phyloP scores from a whole-genome alignment of 2,888 invertebrate species.

The Myopa tessellatipennis region DNA sequence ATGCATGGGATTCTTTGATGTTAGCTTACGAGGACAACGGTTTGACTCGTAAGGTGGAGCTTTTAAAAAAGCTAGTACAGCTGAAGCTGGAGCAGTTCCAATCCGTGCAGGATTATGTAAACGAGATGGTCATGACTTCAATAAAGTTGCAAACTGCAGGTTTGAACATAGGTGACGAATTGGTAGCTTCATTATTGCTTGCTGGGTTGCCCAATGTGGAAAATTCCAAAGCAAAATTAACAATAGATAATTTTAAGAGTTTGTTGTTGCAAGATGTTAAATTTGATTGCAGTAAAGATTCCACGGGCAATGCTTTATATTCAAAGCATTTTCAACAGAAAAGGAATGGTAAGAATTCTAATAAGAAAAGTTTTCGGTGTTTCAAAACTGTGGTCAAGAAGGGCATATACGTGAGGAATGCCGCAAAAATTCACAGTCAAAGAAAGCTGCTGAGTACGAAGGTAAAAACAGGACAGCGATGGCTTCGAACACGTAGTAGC shows the following conservation, averaged over 20 bases:
- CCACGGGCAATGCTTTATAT: conserved; percentile 20
- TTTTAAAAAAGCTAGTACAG: conserved; percentile 44
- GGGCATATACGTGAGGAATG: conserved; percentile 28
- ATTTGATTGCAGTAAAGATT: conserved; percentile 23
- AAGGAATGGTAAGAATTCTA: not conserved
- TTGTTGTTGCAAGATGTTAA: conserved; percentile 43
- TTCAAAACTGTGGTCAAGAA: conserved; percentile 40
- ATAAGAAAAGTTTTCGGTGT: conserved; percentile 19
- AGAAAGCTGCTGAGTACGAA: not conserved
- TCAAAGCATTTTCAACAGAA: conserved; percentile 27
- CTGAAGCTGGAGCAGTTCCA: conserved; percentile 40
- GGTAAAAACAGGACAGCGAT: conserved; percentile 14
- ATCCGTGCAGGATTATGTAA: conserved; percentile 45
- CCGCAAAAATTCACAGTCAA: not conserved
- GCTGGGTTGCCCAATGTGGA: conserved; percentile 41
- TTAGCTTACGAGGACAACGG: conserved; percentile 47
- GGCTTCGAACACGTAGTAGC: not conserved
- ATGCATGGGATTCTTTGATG: conserved; percentile 47
- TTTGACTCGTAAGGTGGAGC: conserved; percentile 42
- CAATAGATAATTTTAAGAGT: conserved; percentile 27
- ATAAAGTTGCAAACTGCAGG: conserved; percentile 44
- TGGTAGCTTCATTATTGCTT: conserved; percentile 44
- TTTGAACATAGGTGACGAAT: conserved; percentile 46
- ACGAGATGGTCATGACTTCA: conserved; percentile 43
- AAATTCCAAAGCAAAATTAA: conserved; percentile 17